Percentiles rank a stretch among this genome's conserved stretches.
Conservation (phyloP, 2,113 vertebrate genomes). For the Halcyon senegalensis region DNA sequence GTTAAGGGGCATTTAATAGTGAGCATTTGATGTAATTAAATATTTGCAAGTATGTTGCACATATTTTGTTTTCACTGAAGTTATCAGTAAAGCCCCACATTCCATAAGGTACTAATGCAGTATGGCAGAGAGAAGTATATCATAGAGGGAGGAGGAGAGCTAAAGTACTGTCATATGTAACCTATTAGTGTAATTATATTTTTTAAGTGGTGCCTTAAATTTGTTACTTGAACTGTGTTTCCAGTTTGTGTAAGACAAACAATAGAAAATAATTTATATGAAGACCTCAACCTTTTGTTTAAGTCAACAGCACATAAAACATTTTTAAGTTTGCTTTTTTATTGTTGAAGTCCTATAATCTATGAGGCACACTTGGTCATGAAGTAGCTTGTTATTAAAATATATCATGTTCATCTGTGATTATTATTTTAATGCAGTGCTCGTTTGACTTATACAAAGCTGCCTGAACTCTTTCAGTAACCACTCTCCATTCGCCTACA, state of each 20-base stretch:
- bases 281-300: conserved; percentile 40
- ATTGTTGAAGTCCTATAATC: conserved; percentile 60
- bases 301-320: conserved; percentile 39
- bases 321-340: conserved; percentile 39
- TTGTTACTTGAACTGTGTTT: conserved; percentile 50
- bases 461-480: conserved; percentile 71
- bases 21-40: conserved; percentile 9
- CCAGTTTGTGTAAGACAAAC: conserved; percentile 39
- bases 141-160: conserved; percentile 19
- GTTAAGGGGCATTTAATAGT: not conserved
- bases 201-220: conserved; percentile 58
- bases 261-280: conserved; percentile 57
- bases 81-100: not conserved
- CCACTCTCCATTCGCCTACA: conserved; percentile 69
- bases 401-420: conserved; percentile 58
- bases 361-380: conserved; percentile 62
- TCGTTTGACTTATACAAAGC: conserved; percentile 67
- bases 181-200: conserved; percentile 62
- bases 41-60: not conserved
- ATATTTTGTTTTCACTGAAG: not conserved
- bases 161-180: conserved; percentile 44
- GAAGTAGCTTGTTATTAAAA: conserved; percentile 78
- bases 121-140: conserved; percentile 27
- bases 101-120: not conserved
- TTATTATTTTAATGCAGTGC: conserved; percentile 78